Conservation (phyloP, 2,113 vertebrate genomes). For the Rousettus leschenaultii region DNA sequence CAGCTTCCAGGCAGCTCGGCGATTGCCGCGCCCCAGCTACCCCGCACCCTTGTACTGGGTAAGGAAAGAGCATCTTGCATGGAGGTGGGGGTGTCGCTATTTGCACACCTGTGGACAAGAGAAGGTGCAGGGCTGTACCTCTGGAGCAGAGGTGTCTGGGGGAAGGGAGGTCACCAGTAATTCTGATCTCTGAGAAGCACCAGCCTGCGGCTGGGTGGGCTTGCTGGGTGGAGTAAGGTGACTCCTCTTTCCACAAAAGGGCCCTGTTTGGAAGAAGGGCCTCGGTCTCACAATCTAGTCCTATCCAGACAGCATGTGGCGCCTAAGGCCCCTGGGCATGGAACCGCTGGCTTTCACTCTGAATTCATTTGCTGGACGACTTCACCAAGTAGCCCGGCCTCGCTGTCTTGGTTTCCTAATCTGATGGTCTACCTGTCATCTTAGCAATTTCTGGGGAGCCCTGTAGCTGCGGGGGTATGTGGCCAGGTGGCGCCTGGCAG, state of each 20-base stretch:
- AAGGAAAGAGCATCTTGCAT: neutral
- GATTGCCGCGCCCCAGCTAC: neutral
- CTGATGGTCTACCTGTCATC: neutral
- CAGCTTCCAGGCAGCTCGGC: rapidly evolving
- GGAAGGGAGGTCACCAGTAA: too few species aligned
- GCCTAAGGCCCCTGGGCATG: rapidly evolving
- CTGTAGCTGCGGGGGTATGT: rapidly evolving
- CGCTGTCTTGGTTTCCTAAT: neutral
- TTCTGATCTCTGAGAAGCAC: neutral
- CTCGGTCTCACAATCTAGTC: neutral
- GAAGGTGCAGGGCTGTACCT: neutral
- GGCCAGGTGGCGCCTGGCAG: neutral
- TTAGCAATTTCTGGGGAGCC: rapidly evolving
- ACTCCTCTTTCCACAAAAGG: neutral
- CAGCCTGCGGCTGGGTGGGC: neutral
- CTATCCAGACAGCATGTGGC: rapidly evolving
- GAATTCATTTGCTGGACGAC: neutral
- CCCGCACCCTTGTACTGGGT: neutral
- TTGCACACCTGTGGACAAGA: neutral
- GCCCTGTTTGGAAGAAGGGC: neutral
- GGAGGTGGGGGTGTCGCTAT: neutral
- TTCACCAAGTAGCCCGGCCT: neutral
- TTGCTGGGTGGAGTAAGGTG: neutral
- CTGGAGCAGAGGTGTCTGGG: neutral
- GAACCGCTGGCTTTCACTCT: rapidly evolving